Evolutionary conservation across 2,888 invertebrate genomes (phyloP), one percentile per base, ranked within the genome.

Genomic region (Nomada flava): DNA sequence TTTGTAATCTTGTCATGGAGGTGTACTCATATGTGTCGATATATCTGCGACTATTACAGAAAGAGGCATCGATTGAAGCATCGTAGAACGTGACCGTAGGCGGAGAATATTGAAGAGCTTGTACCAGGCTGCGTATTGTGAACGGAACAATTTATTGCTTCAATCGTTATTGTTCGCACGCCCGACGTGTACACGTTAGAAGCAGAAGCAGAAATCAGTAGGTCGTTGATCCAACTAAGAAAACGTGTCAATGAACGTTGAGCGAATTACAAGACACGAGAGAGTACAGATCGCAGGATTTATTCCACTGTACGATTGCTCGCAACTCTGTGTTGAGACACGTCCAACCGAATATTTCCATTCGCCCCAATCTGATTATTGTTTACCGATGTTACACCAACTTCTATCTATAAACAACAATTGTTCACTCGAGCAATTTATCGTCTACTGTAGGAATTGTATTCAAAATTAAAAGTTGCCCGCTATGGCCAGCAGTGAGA

Each of bases 211-310:
- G 75, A 72, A 80, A 76, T 72, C 76, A 76, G 60, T 57, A 65
- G 82, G 82, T 80, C 82, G 69, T 82, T 82, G 76, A 55, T 80
- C 79, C 79, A 74, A 60, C 80, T 50, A 73, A 73, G 80, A 73
- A 82, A 82, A 82, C 76, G 82, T 80, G 82, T 73, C 82, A 73
- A 80, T 74, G 80, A 80, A 80, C 69, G 82, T 76, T 62, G 73
- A 79, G 74, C 74, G 79, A 79, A 55, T 79, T 82, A 75, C 50
- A 73, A 68, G 70, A 60, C 26, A 47, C 67, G 42, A 36, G 44
- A 50, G 62, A 47, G 60, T 42, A 18, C 50, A 55, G 74, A 62
- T 79, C 74, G 62, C n/a, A 52, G 44, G 42, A 73, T 79, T 74
- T 64, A n/a, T 60, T 79, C 69, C 52, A n/a, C 69, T 11, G 52